These are phyloP conservation scores for Peromyscus polionotus DNA, from an alignment of 2,113 vertebrate genomes.

Conservation along the genomic window DNA sequence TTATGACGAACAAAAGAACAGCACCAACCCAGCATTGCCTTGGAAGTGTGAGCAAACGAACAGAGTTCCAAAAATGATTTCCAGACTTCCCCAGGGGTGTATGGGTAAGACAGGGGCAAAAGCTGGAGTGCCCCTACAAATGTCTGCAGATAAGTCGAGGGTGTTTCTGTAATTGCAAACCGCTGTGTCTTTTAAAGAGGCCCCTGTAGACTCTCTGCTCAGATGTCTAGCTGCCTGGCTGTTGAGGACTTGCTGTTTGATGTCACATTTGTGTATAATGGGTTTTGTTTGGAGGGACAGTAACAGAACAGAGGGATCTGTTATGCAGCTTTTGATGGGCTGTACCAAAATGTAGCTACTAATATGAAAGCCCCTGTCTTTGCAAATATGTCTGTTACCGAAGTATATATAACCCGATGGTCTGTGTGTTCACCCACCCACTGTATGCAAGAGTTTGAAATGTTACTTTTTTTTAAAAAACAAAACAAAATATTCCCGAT, in stretches of 20 bases:
- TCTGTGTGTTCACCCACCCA: background rate
- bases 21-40: background rate
- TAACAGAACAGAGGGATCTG: conserved; percentile 54
- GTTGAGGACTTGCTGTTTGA: conserved; percentile 35
- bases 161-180: background rate
- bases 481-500: background rate
- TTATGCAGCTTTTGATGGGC: conserved; percentile 69
- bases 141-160: conserved; percentile 41
- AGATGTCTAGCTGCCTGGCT: background rate
- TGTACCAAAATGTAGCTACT: conserved; percentile 68
- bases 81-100: background rate
- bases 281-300: conserved; percentile 55
- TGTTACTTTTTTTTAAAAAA: background rate
- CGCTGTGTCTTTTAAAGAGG: background rate
- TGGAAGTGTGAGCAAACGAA: conserved; percentile 29
- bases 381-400: conserved; percentile 73
- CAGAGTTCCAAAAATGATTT: background rate
- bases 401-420: conserved; percentile 16
- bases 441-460: background rate
- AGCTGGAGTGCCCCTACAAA: background rate
- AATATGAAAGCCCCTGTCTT: conserved; percentile 69
- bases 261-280: background rate
- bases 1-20: background rate
- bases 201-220: background rate
- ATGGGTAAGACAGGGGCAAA: background rate